phyloP scores from a whole-genome alignment of 2,888 invertebrate genomes.

The Melieria crassipennis region DNA sequence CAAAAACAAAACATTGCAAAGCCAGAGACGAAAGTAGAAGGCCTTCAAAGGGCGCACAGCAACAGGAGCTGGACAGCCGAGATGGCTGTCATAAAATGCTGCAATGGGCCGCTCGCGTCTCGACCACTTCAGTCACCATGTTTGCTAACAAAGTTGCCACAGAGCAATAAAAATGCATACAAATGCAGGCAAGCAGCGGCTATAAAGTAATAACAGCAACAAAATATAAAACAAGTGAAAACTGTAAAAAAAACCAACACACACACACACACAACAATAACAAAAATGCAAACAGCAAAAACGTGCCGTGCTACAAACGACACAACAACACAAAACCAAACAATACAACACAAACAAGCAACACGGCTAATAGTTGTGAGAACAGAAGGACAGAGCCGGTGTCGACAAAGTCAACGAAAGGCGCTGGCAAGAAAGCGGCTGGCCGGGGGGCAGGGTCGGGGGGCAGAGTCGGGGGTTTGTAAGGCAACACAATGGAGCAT shows the following conservation, averaged over 20 bases:
- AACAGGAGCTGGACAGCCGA: background rate
- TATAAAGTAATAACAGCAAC: too few relatives aligned
- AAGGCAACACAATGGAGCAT: background rate
- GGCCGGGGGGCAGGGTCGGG: background rate
- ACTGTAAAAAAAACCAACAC: too few relatives aligned
- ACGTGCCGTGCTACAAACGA: too few relatives aligned
- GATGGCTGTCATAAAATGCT: conserved; percentile 27
- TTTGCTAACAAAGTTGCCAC: conserved; percentile 27
- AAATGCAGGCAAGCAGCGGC: conserved; percentile 1
- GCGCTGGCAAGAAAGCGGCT: conserved; percentile 1
- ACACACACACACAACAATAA: too few relatives aligned
- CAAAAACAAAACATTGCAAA: background rate
- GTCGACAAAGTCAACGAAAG: background rate
- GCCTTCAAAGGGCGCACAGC: background rate
- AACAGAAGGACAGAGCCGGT: conserved; percentile 15
- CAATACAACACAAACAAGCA: conserved; percentile 15
- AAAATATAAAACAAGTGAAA: too few relatives aligned
- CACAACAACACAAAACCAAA: too few relatives aligned
- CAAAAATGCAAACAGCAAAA: too few relatives aligned
- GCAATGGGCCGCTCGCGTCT: conserved; percentile 10
- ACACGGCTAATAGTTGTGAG: conserved; percentile 19
- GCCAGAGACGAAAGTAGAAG: background rate
- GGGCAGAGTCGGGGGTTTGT: background rate
- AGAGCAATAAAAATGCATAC: conserved; percentile 26
- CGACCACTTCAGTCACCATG: background rate